Conservation (phyloP, 2,113 vertebrate species). For the Lepus timidus region DNA sequence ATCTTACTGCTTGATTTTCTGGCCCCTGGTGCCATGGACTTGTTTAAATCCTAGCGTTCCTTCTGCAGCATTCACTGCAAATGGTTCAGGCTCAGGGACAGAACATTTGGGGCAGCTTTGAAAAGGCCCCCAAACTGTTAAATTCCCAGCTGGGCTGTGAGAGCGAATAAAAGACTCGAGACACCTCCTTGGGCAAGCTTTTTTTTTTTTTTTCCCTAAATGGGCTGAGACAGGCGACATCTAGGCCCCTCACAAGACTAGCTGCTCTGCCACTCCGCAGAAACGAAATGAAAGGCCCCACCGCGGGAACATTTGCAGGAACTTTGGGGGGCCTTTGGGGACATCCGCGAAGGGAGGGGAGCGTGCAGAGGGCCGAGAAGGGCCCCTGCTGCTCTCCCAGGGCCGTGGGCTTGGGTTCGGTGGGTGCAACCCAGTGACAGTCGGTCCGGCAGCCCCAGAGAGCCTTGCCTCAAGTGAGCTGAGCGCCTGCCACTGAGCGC, state of each 20-base stretch:
- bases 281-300: constrained; percentile 69
- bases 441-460: neutral
- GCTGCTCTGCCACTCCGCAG: constrained; percentile 44
- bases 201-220: constrained; percentile 4
- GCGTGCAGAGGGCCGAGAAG: neutral
- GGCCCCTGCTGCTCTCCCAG: neutral
- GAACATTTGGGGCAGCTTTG: constrained; percentile 79
- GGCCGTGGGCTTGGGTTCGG: neutral
- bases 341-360: neutral
- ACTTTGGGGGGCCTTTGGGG: constrained; percentile 59
- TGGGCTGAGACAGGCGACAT: constrained; percentile 72
- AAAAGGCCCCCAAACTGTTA: constrained; percentile 79
- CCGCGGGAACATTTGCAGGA: constrained; percentile 25
- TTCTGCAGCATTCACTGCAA: constrained; percentile 46
- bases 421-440: constrained; percentile 44
- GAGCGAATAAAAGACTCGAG: constrained; percentile 77
- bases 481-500: constrained; percentile 54
- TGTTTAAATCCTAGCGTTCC: constrained; percentile 70
- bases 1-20: constrained; percentile 66
- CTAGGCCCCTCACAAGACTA: constrained; percentile 71
- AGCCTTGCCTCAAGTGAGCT: constrained; percentile 64
- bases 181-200: constrained; percentile 67
- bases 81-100: constrained; percentile 54
- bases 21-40: constrained; percentile 55
- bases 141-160: constrained; percentile 76